Evolutionary conservation across 2,797 vertebrate genomes (phyloP).

Genomic region (Pitangus sulphuratus): DNA sequence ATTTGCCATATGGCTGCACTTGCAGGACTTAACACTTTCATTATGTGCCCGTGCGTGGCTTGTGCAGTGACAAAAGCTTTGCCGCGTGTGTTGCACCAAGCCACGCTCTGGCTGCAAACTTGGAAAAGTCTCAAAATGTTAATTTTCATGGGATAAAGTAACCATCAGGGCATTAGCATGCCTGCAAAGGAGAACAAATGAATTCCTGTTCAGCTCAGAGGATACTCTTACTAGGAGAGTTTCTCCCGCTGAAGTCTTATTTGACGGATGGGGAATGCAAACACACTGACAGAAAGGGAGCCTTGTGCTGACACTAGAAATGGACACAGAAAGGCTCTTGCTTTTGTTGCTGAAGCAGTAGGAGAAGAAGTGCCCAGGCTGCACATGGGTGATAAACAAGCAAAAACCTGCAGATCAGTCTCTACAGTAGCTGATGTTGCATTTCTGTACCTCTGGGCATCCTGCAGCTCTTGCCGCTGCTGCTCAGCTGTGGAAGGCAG

Average conservation of each 20-base stretch:
- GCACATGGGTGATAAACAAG: fast-evolving
- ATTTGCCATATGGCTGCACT: slow-evolving; percentile 77
- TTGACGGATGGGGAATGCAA: background rate
- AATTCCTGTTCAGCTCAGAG: background rate
- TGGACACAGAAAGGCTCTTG: background rate
- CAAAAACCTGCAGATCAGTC: background rate
- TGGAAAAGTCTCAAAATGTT: background rate
- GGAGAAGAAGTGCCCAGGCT: background rate
- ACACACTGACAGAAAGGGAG: background rate
- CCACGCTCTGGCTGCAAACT: background rate
- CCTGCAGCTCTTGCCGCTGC: background rate
- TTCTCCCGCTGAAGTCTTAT: background rate
- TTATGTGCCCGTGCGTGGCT: background rate
- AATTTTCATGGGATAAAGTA: background rate
- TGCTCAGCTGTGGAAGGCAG: background rate
- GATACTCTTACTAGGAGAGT: background rate
- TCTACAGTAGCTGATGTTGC: background rate
- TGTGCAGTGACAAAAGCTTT: slow-evolving; percentile 19
- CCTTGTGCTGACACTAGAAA: background rate
- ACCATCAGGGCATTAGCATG: background rate
- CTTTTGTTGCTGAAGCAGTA: background rate
- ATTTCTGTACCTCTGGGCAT: background rate
- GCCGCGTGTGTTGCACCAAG: background rate
- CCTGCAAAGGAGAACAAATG: background rate
- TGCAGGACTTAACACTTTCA: slow-evolving; percentile 22